Conservation (phyloP, 2,888 invertebrate genomes). For the Eutolmus rufibarbis region DNA sequence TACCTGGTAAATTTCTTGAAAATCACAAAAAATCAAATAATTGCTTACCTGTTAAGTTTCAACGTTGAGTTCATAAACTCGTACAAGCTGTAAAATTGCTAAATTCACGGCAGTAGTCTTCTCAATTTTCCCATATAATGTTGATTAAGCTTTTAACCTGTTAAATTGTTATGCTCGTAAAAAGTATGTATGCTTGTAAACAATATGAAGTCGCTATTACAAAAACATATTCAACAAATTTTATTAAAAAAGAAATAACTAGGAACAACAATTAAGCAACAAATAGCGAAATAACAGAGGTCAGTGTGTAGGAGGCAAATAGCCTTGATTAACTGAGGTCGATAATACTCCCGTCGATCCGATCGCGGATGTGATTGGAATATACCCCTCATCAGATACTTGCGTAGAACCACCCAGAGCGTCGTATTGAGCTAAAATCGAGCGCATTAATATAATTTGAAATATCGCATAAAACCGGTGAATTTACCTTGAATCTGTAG, state of each 20-base stretch:
- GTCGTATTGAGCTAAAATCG: conserved; percentile 45
- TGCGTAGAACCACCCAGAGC: conserved; percentile 43
- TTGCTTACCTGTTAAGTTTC: too few species aligned
- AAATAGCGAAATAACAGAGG: background rate
- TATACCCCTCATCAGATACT: conserved; percentile 42
- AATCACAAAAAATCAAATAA: too few species aligned
- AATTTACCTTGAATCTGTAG: conserved; percentile 58
- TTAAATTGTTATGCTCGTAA: background rate
- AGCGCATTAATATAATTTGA: background rate
- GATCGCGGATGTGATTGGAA: conserved; percentile 43
- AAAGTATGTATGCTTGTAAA: background rate
- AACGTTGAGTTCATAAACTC: too few species aligned
- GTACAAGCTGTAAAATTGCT: too few species aligned
- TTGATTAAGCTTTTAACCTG: too few species aligned
- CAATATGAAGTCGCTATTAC: background rate
- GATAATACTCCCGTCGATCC: conserved; percentile 62
- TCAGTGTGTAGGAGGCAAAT: conserved; percentile 28
- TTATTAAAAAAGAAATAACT: conserved; percentile 12
- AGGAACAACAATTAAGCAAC: conserved; percentile 18
- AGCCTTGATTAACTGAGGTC: background rate
- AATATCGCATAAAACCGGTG: background rate
- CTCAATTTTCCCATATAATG: too few species aligned
- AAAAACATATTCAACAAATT: background rate
- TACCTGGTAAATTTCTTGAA: too few species aligned
- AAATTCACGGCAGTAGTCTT: too few species aligned